Percentiles rank a stretch among this genome's conserved stretches.
phyloP scores from a whole-genome alignment of 2,797 vertebrate genomes.

The Acanthurus leucopareius region DNA sequence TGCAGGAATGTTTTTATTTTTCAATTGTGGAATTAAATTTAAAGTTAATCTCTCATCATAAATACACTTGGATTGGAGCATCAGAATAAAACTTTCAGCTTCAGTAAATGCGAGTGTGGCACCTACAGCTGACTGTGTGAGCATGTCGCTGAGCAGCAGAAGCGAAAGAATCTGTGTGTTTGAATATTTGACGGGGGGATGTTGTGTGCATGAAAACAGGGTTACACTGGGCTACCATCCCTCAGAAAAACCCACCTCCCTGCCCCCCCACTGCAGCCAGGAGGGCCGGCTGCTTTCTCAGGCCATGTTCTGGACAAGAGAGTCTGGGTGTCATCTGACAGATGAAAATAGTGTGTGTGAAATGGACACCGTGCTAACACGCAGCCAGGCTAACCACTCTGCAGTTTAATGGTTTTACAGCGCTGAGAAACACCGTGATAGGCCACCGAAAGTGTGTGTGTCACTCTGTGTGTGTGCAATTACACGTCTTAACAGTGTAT shows the following conservation, averaged over 20 bases:
- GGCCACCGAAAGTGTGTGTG: constrained; percentile 8
- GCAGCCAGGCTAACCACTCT: constrained; percentile 64
- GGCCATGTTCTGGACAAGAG: constrained; percentile 67
- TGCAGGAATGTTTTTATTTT: not conserved
- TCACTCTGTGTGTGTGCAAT: constrained; percentile 45
- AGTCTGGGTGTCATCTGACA: constrained; percentile 76
- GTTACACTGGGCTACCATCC: constrained; percentile 28
- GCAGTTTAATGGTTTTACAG: constrained; percentile 81
- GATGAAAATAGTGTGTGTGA: constrained; percentile 84
- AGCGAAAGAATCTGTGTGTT: constrained; percentile 15
- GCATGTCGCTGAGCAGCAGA: constrained; percentile 1
- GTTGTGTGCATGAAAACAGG: constrained; percentile 28
- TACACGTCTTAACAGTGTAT: constrained; percentile 57
- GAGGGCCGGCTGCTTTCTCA: constrained; percentile 57
- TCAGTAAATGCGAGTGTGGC: not conserved
- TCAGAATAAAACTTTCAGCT: too few relatives aligned
- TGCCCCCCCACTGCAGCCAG: not conserved
- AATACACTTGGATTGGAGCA: too few relatives aligned
- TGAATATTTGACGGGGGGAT: not conserved
- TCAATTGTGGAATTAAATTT: not conserved
- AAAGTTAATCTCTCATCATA: too few relatives aligned
- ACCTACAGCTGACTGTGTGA: constrained; percentile 10
- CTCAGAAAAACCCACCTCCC: not conserved
- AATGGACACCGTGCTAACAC: constrained; percentile 78
- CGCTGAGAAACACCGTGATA: constrained; percentile 26